Conservation (phyloP, 2,113 vertebrate species). For the Irena cyanogastra region DNA sequence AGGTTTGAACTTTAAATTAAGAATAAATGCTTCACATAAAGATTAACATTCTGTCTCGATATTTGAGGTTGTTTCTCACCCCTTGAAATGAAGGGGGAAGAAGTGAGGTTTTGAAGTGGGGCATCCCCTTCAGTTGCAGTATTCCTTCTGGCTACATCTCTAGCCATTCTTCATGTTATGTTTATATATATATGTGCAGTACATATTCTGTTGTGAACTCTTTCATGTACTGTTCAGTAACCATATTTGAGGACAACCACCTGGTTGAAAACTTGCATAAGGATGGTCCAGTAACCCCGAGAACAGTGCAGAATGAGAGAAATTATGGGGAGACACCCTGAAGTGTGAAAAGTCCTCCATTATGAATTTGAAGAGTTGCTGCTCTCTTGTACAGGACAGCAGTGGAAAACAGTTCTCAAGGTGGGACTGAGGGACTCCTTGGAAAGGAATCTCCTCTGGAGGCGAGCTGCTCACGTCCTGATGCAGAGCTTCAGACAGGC, state of each 20-base stretch:
- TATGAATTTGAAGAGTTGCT: not conserved
- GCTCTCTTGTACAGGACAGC: not conserved
- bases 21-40: not conserved
- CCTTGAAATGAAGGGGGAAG: not conserved
- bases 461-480: not conserved
- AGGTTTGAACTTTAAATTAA: slow-evolving; percentile 21
- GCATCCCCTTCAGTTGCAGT: not conserved
- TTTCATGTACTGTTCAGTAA: not conserved
- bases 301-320: not conserved
- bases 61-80: not conserved
- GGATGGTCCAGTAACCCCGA: not conserved
- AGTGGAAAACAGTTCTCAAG: not conserved
- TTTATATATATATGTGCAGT: not conserved
- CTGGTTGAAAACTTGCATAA: not conserved
- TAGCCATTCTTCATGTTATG: not conserved
- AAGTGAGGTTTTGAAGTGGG: not conserved
- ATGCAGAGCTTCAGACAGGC: not conserved
- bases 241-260: not conserved
- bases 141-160: not conserved
- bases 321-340: fast-evolving
- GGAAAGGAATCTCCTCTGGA: not conserved
- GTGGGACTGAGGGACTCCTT: not conserved
- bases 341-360: not conserved
- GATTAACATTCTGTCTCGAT: not conserved
- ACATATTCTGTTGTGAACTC: not conserved